Evolutionary conservation across 2,888 invertebrate genomes (phyloP), one percentile per base, ranked within the genome.

Genomic region (Entomobrya multifasciata): DNA sequence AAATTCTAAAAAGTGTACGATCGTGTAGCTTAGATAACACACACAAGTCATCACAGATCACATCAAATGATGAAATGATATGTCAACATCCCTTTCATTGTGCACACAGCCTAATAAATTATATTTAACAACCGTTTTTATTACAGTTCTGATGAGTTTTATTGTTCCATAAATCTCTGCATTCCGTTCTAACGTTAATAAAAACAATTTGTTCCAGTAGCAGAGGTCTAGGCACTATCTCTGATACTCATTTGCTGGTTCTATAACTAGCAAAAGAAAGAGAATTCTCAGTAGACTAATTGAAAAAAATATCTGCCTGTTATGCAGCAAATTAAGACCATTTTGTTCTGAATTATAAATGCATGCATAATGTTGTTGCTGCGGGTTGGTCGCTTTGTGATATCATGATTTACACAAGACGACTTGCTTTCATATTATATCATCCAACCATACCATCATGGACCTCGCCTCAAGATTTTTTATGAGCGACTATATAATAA

Each of bases 131-230:
- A 80, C 65, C 65, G 47, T 80, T 80, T 78, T 80, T 80, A 65
- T 80, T 80, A 55, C 62, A 36, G 41, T 22, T 27, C 60, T 80
- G 79, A 80, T 80, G 65, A 80, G 52, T 80, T 80, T 80, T 80
- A 80, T 80, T 80, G 79, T 80, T 80, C 65, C 62, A 62, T 67
- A 52, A 80, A 67, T 80, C 79, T 65, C 79, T 80, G 30, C 47
- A 62, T 65, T 60, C 62, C 78, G 47, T 62, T 80, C 52, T 36
- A 65, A 55, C 52, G 55, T 41, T 62, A 57, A 78, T 78, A 78
- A 78, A 78, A 78, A 41, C 62, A 78, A 78, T 78, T 78, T 78
- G 77, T 78, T 78, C 77, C 77, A 78, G 77, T 11, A 72, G 36
- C 20, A 62, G 65, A 15, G 5, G 36, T n/a, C n/a, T n/a, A 74